phyloP scores from a whole-genome alignment of 2,888 invertebrate species.

The Choristoneura rosaceana region DNA sequence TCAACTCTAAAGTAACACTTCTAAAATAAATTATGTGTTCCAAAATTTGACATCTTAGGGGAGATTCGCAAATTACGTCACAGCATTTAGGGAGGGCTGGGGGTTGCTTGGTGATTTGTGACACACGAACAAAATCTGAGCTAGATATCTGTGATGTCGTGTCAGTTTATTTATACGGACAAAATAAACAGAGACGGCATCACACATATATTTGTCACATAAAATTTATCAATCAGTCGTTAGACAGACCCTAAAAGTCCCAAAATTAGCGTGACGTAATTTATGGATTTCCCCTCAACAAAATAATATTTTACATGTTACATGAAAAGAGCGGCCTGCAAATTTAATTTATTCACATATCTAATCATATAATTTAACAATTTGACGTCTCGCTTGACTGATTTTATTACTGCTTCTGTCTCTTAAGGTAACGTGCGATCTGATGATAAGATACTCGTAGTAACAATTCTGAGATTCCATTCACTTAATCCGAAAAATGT shows the following conservation, averaged over 20 bases:
- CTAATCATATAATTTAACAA: constrained; percentile 15
- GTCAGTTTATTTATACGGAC: too few relatives aligned
- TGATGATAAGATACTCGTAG: constrained; percentile 39
- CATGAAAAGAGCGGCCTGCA: constrained; percentile 31
- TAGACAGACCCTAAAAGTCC: too few relatives aligned
- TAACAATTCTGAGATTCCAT: constrained; percentile 70
- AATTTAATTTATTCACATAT: constrained; percentile 38
- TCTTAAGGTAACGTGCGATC: constrained; percentile 4
- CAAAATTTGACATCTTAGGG: constrained; percentile 48
- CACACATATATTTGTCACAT: too few relatives aligned
- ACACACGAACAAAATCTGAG: too few relatives aligned
- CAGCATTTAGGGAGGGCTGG: too few relatives aligned
- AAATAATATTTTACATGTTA: constrained; percentile 43
- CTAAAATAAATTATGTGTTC: constrained; percentile 61
- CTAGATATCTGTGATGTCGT: too few relatives aligned
- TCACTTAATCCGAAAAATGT: constrained; percentile 44
- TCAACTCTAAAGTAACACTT: constrained; percentile 74
- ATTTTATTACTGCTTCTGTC: constrained; percentile 44
- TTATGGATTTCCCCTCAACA: constrained; percentile 28
- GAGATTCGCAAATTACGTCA: too few relatives aligned
- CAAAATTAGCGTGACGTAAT: too few relatives aligned
- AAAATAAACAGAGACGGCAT: too few relatives aligned
- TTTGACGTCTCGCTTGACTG: constrained; percentile 43
- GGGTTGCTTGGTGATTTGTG: too few relatives aligned
- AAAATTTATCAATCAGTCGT: too few relatives aligned